Conservation (phyloP, 2,797 vertebrate genomes). For the Apogon talboti region DNA sequence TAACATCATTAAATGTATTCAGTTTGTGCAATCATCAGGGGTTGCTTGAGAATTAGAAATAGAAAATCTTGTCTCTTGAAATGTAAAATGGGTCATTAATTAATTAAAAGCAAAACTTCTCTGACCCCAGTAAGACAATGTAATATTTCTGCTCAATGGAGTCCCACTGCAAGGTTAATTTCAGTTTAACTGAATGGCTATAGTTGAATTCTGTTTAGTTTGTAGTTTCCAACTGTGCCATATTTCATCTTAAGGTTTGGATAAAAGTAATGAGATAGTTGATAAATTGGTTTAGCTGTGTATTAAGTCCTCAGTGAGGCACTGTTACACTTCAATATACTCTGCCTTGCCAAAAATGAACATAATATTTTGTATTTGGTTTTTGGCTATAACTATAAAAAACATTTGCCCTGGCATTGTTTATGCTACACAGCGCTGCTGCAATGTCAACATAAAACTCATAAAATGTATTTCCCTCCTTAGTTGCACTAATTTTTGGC, state of each 20-base stretch:
- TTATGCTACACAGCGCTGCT: too few species aligned
- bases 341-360: too few species aligned
- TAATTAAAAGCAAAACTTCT: conserved; percentile 7
- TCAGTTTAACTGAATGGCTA: conserved; percentile 37
- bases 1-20: background rate
- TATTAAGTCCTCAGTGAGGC: conserved; percentile 1
- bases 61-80: background rate
- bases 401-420: too few species aligned
- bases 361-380: too few species aligned
- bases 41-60: background rate
- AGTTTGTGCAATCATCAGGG: conserved; percentile 11
- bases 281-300: background rate
- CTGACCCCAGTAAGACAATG: conserved; percentile 31
- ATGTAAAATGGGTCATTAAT: background rate
- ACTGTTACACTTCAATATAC: background rate
- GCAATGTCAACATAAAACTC: too few species aligned
- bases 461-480: too few species aligned
- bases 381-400: too few species aligned
- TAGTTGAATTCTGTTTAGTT: conserved; percentile 27
- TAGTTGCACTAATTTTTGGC: too few species aligned
- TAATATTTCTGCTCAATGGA: conserved; percentile 15
- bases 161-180: conserved; percentile 10
- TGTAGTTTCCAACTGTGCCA: conserved; percentile 13
- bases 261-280: conserved; percentile 17
- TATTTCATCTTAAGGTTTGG: background rate